Evolutionary conservation across 2,797 vertebrate genomes (phyloP).

Genomic region (Danio kyathit): DNA sequence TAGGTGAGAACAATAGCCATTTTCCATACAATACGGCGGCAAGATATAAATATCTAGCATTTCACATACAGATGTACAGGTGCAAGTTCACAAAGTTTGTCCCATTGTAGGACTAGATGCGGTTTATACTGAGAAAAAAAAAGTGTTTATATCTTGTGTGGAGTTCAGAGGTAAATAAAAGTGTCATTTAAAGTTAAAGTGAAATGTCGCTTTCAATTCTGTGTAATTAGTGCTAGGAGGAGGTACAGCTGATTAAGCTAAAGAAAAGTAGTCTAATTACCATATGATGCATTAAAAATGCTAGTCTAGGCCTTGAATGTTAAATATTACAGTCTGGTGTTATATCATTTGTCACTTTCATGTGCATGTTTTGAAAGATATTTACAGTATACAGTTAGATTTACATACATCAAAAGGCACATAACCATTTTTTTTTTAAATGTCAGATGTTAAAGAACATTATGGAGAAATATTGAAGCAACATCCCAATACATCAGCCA

Average conservation of each 20-base stretch:
- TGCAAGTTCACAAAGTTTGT: constrained; percentile 23
- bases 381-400: too few relatives aligned
- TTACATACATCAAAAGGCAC: too few relatives aligned
- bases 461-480: too few relatives aligned
- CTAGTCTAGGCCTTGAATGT: constrained; percentile 61
- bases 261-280: constrained; percentile 79
- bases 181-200: constrained; percentile 69
- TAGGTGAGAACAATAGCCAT: constrained; percentile 16
- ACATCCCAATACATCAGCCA: too few relatives aligned
- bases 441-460: too few relatives aligned
- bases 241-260: constrained; percentile 73
- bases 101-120: background rate
- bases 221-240: constrained; percentile 74
- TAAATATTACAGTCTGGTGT: constrained; percentile 57
- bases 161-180: background rate
- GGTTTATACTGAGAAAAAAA: background rate
- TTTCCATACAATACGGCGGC: constrained; percentile 6
- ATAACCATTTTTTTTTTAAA: too few relatives aligned
- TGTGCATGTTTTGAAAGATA: constrained; percentile 6
- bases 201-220: constrained; percentile 59
- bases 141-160: background rate
- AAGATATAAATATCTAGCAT: constrained; percentile 7
- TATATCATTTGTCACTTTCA: constrained; percentile 19
- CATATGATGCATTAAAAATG: constrained; percentile 65
- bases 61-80: constrained; percentile 7